A percentile compares a stretch with the other conserved stretches of the same genome.
Evolutionary conservation across 2,888 invertebrate genomes (phyloP).

Genomic region (Lithophane socia): DNA sequence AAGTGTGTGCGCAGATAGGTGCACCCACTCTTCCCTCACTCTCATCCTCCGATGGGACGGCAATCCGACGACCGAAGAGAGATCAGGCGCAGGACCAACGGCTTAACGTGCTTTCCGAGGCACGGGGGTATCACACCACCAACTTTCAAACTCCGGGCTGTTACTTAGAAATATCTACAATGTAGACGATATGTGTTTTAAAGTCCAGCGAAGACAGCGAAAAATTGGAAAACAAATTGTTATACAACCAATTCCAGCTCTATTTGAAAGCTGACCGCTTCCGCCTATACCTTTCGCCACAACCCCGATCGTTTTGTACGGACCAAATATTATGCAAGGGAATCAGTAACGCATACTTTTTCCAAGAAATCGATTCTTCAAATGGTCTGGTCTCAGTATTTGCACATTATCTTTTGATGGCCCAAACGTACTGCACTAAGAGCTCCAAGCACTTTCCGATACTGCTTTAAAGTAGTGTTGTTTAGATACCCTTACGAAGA

Average conservation of each 20-base stretch:
- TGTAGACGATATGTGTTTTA: background rate
- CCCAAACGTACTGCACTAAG: constrained; percentile 27
- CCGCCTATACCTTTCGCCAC: constrained; percentile 38
- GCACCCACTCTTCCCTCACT: too few species aligned
- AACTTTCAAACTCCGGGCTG: too few species aligned
- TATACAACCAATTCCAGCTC: background rate
- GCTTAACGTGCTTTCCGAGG: too few species aligned
- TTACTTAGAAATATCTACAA: too few species aligned
- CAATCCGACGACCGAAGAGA: too few species aligned
- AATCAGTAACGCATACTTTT: constrained; percentile 70
- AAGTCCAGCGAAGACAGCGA: background rate
- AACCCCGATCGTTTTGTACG: constrained; percentile 56
- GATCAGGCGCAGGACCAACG: too few species aligned
- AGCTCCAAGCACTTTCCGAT: constrained; percentile 43
- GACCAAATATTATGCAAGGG: constrained; percentile 73
- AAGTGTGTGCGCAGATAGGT: too few species aligned
- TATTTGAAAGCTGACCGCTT: constrained; percentile 13
- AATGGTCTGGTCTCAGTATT: constrained; percentile 55
- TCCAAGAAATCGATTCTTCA: constrained; percentile 65
- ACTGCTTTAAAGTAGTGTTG: constrained; percentile 1
- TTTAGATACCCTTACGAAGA: constrained; percentile 24
- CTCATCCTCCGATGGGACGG: too few species aligned
- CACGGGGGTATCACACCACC: too few species aligned
- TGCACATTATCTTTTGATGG: constrained; percentile 54
- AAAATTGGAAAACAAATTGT: too few species aligned